Conservation (phyloP, 2,888 invertebrate species). For the Dusona sp. region DNA sequence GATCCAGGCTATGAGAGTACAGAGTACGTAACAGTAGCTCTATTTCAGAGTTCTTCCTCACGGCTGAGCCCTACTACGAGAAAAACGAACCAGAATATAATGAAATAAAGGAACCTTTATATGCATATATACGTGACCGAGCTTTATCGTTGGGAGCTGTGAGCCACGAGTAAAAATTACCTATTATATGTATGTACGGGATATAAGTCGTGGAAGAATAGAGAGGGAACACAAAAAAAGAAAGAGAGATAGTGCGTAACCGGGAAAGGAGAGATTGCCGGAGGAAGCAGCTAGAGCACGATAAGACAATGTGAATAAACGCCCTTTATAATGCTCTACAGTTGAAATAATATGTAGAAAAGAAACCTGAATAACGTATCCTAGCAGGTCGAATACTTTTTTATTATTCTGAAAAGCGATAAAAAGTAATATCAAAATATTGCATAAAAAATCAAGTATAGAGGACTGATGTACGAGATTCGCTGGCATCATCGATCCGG, state of each 20-base stretch:
- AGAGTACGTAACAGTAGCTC: constrained; percentile 23
- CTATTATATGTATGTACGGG: constrained; percentile 52
- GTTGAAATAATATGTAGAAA: constrained; percentile 28
- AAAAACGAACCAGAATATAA: constrained; percentile 37
- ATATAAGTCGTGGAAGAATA: constrained; percentile 52
- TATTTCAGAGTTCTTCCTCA: constrained; percentile 45
- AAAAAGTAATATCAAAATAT: constrained; percentile 23
- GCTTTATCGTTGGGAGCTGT: constrained; percentile 30
- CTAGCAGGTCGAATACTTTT: constrained; percentile 22
- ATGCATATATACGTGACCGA: not conserved
- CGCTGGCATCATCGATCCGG: constrained; percentile 41
- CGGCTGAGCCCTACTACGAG: constrained; percentile 23
- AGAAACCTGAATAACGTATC: constrained; percentile 24
- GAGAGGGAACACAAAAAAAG: constrained; percentile 11
- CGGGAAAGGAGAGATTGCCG: constrained; percentile 47
- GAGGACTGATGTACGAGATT: constrained; percentile 1
- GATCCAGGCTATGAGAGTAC: constrained; percentile 44
- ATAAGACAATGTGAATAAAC: constrained; percentile 55
- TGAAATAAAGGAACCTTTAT: constrained; percentile 39
- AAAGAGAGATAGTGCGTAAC: constrained; percentile 8
- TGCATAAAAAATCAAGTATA: constrained; percentile 17
- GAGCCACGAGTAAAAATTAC: constrained; percentile 58
- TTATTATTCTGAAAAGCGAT: constrained; percentile 21
- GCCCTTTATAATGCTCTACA: constrained; percentile 25
- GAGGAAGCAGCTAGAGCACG: constrained; percentile 52